Conservation (phyloP, 1,140 invertebrate genomes). For the Drosophila nasuta region DNA sequence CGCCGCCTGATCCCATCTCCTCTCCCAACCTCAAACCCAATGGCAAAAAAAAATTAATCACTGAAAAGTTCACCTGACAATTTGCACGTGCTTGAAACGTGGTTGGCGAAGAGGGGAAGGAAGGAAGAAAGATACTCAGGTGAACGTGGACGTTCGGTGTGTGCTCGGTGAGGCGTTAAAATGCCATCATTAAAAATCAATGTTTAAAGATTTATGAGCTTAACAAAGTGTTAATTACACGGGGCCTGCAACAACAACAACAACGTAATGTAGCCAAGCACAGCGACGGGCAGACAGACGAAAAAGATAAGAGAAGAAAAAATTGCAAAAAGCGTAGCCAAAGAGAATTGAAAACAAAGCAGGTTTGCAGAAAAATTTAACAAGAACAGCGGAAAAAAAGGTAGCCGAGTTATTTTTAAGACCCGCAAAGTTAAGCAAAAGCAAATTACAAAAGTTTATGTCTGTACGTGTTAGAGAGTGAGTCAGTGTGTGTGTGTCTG, state of each 20-base stretch:
- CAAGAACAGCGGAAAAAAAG: constrained; percentile 1
- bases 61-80: constrained; percentile 53
- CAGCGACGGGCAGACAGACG: not conserved
- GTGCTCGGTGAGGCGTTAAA: constrained; percentile 68
- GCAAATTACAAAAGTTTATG: constrained; percentile 15
- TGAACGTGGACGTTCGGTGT: constrained; percentile 18
- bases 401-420: constrained; percentile 20
- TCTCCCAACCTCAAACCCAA: not conserved
- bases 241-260: constrained; percentile 32
- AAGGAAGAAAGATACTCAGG: constrained; percentile 19
- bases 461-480: not conserved
- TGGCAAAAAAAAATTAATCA: constrained; percentile 46
- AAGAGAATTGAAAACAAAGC: constrained; percentile 5
- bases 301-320: constrained; percentile 21
- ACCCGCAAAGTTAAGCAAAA: constrained; percentile 19
- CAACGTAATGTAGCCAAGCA: constrained; percentile 13
- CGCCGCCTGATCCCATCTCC: not conserved
- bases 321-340: not conserved
- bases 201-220: constrained; percentile 80
- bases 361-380: constrained; percentile 4
- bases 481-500: not conserved
- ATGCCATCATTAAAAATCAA: constrained; percentile 81
- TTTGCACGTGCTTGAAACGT: constrained; percentile 53
- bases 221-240: constrained; percentile 79
- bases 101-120: not conserved